Percentiles rank a stretch among this genome's conserved stretches.
Evolutionary conservation across 1,140 invertebrate species (phyloP).

Genomic region (Macrotrachela quadricornifera): DNA sequence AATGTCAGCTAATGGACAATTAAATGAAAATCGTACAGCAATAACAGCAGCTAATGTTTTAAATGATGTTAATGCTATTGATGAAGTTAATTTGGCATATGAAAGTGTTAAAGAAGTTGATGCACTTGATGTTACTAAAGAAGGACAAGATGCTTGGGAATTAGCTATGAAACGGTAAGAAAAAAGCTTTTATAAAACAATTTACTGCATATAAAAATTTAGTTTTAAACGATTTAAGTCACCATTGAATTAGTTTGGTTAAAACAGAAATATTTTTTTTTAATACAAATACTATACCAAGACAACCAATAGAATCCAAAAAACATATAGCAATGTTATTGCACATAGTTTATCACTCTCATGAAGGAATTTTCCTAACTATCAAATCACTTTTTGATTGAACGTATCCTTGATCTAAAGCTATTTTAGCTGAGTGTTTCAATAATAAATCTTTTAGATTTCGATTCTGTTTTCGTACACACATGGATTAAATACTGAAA

Average conservation of each 20-base stretch:
- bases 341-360: no score
- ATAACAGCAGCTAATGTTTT: slow-evolving; percentile 46
- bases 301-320: no score
- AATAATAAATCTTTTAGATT: no score
- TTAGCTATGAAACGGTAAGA: slow-evolving; percentile 66
- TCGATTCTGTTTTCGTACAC: no score
- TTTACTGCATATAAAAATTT: not conserved
- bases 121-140: slow-evolving; percentile 82
- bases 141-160: slow-evolving; percentile 89
- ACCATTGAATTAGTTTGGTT: not conserved
- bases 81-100: slow-evolving; percentile 78
- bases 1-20: slow-evolving; percentile 6
- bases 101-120: slow-evolving; percentile 97
- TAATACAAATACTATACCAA: no score
- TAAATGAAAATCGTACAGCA: slow-evolving; percentile 13
- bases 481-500: no score
- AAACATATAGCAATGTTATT: no score
- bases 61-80: slow-evolving; percentile 63
- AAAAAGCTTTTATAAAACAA: slow-evolving; percentile 13
- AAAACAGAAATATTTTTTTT: no score
- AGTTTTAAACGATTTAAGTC: not conserved
- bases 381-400: no score
- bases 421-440: no score
- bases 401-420: no score
- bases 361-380: no score